Evolutionary conservation across 2,797 vertebrate species (phyloP), one percentile per base, ranked within the genome.

Genomic region (Denticeps clupeoides): DNA sequence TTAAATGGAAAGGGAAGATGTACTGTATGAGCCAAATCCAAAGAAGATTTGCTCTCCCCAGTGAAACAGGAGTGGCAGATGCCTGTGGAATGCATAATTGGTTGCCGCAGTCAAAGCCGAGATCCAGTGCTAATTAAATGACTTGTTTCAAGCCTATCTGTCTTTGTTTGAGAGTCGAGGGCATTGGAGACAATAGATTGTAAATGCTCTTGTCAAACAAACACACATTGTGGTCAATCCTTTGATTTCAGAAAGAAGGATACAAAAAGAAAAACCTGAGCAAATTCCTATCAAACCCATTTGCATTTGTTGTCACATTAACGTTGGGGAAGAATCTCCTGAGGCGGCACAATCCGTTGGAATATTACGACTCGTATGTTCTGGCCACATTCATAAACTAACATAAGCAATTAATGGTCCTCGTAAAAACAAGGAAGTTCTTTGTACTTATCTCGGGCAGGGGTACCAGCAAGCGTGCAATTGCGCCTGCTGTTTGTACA

Each of bases 141-240:
- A 80, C 82, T 85, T 81, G 80, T 83, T 83, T 85, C 78, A 78
- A 83, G 79, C 79, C 79, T 81, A 82, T 85, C 82, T 78, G 77
- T 83, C 82, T 84, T 85, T 82, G 81, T 82, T 84, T 81, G 77
- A 62, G 72, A 74, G 73, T 65, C 73, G 73, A 69, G 72, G 60
- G 73, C 75, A 71, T 71, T 64, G 64, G 75, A 80, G n/a, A 81
- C 77, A 79, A 80, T 75, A 71, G 69, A 72, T 67, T 73, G 75
- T 67, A 76, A 81, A 83, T 61, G 75, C 79, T 78, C 70, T 77
- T 77, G 77, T 81, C 73, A 79, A 80, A 81, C 78, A 80, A 82
- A 77, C 78, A 74, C 48, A 37, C 8, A 53, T 80, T 73, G 67
- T 58, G 63, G 69, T 78, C 79, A 75, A 47, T 75, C 70, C 75